phyloP scores from a whole-genome alignment of 2,888 invertebrate species.

The Oscheius sp. region DNA sequence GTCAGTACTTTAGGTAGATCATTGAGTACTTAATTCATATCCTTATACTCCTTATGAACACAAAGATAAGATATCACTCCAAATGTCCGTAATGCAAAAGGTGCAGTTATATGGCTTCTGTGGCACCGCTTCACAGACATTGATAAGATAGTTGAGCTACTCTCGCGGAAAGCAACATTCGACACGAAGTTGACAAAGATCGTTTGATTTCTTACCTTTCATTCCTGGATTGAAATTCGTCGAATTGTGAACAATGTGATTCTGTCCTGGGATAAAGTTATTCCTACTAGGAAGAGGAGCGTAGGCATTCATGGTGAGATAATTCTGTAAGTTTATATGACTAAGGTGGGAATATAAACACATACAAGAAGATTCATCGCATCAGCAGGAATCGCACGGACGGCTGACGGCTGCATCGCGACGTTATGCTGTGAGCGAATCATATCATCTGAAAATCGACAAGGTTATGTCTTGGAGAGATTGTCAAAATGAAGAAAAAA shows the following conservation, averaged over 20 bases:
- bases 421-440: slow-evolving; percentile 14
- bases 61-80: slow-evolving; percentile 15
- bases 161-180: neutral
- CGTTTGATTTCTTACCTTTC: slow-evolving; percentile 2
- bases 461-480: neutral
- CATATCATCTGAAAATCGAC: slow-evolving; percentile 26
- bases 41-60: neutral
- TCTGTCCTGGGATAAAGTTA: neutral
- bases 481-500: neutral
- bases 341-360: neutral
- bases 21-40: neutral
- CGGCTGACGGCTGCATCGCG: slow-evolving; percentile 5
- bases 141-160: slow-evolving; percentile 25
- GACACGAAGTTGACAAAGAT: neutral
- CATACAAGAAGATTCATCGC: slow-evolving; percentile 9
- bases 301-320: slow-evolving; percentile 5
- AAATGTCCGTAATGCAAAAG: slow-evolving; percentile 15
- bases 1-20: neutral
- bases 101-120: slow-evolving; percentile 11
- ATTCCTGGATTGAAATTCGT: slow-evolving; percentile 16
- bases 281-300: neutral
- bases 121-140: slow-evolving; percentile 22
- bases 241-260: neutral
- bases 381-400: neutral
- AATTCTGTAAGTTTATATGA: neutral